Conservation (phyloP, 2,113 vertebrate species). For the Opisthocomus hoazin region DNA sequence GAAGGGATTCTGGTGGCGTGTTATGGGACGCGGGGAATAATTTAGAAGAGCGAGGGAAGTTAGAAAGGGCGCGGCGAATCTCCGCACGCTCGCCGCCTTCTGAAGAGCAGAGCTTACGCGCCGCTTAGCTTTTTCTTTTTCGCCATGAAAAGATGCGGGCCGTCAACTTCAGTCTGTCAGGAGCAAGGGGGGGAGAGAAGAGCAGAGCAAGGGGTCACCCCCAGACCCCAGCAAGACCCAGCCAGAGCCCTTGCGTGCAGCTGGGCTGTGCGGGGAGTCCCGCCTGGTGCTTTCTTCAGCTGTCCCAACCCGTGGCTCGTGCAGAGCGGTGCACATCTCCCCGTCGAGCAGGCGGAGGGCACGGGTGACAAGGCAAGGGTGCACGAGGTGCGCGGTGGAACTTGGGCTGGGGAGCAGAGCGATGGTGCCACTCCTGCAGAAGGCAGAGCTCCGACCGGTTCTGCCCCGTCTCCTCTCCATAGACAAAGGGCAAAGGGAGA, state of each 20-base stretch:
- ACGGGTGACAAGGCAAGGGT: background rate
- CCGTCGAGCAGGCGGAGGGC: too few relatives aligned
- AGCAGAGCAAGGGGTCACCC: rapidly evolving
- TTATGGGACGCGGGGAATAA: background rate
- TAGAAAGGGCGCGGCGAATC: background rate
- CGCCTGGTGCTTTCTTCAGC: background rate
- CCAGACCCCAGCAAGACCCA: rapidly evolving
- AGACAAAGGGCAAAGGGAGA: background rate
- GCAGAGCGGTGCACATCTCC: background rate
- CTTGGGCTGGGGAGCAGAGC: background rate
- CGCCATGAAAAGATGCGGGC: rapidly evolving
- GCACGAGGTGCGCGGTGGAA: background rate
- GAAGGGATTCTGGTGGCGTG: background rate
- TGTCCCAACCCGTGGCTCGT: rapidly evolving
- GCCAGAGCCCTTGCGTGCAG: rapidly evolving
- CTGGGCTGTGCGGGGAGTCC: background rate
- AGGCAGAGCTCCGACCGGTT: background rate
- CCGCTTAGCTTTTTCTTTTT: background rate
- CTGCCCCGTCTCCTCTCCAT: background rate
- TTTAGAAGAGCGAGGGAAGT: background rate
- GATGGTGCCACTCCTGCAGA: background rate
- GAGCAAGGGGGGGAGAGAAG: background rate
- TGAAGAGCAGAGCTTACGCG: background rate
- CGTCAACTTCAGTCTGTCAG: rapidly evolving
- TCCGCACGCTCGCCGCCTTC: background rate